Percentiles rank a stretch among this genome's conserved stretches.
These are phyloP conservation scores for Drosophila bipectinata DNA, from an alignment of 1,140 invertebrate genomes.

Conservation along the genomic window DNA sequence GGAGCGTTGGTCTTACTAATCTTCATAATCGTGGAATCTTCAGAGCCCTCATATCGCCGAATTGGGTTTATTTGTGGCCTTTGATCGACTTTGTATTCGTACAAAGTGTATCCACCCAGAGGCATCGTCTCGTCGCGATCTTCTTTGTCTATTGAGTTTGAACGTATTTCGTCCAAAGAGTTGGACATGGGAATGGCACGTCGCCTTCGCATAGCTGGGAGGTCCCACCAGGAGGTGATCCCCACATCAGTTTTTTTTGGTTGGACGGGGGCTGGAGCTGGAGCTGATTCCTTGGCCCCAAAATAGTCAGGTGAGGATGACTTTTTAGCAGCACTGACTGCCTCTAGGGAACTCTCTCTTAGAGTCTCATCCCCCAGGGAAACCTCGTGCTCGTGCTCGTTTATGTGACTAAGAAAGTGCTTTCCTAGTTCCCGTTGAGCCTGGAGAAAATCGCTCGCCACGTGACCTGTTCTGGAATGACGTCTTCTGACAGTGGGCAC, in stretches of 20 bases:
- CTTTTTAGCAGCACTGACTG: neutral
- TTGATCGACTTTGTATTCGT: conserved; percentile 58
- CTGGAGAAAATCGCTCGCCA: conserved; percentile 63
- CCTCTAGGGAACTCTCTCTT: conserved; percentile 20
- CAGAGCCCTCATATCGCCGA: neutral
- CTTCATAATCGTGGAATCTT: conserved; percentile 61
- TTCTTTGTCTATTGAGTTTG: conserved; percentile 69
- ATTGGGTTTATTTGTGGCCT: neutral
- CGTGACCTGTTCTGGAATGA: conserved; percentile 30
- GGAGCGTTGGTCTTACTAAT: conserved; percentile 20
- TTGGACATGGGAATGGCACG: conserved; percentile 44
- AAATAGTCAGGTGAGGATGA: conserved; percentile 33
- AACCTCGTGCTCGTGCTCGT: conserved; percentile 54
- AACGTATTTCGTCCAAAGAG: conserved; percentile 28
- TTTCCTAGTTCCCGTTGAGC: conserved; percentile 68
- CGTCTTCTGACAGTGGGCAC: conserved; percentile 41
- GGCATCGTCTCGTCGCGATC: conserved; percentile 59
- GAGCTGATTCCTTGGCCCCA: conserved; percentile 6
- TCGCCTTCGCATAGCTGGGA: conserved; percentile 54
- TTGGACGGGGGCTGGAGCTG: conserved; percentile 8
- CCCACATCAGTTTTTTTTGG: conserved; percentile 31
- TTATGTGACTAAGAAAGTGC: conserved; percentile 67
- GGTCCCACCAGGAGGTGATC: conserved; percentile 72
- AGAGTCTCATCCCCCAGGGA: conserved; percentile 30
- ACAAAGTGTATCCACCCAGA: conserved; percentile 44